Evolutionary conservation across 2,888 invertebrate genomes (phyloP).

Genomic region (Sarcophaga subvicina): DNA sequence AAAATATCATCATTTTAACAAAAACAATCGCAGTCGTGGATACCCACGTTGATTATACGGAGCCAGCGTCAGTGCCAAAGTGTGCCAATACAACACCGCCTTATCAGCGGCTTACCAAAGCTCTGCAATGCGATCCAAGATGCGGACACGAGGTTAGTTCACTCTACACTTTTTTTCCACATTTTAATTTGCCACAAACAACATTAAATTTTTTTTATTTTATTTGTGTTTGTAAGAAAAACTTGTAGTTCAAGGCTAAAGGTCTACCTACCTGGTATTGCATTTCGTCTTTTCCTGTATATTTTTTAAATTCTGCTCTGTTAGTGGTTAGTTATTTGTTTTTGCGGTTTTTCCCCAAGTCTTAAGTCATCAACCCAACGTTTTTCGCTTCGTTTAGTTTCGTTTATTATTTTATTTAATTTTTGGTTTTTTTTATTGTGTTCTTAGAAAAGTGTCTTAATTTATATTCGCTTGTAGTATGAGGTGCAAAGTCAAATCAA

Average conservation of each 20-base stretch:
- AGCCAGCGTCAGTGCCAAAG: conserved; percentile 73
- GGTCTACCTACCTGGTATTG: conserved; percentile 31
- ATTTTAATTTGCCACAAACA: conserved; percentile 7
- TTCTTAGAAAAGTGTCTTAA: background rate
- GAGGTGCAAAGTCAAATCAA: background rate
- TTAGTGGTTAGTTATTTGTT: background rate
- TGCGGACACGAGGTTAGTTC: conserved; percentile 82
- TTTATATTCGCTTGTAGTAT: background rate
- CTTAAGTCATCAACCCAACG: conserved; percentile 43
- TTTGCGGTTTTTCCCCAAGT: background rate
- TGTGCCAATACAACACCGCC: conserved; percentile 81
- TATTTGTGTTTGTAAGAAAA: conserved; percentile 16
- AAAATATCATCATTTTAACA: conserved; percentile 44
- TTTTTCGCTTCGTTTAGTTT: too few relatives aligned
- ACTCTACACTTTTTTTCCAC: conserved; percentile 16
- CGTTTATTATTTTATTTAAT: too few relatives aligned
- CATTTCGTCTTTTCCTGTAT: background rate
- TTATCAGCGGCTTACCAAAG: conserved; percentile 83
- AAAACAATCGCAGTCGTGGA: conserved; percentile 81
- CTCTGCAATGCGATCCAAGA: conserved; percentile 83
- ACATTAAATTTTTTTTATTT: conserved; percentile 22
- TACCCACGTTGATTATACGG: conserved; percentile 80
- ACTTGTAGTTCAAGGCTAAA: conserved; percentile 54
- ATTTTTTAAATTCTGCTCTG: background rate
- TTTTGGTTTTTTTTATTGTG: background rate